These are phyloP conservation scores for Aurelia aurita complex sp. Pacific DNA, from an alignment of 30 jellyfish, hydroid and myxozoan genomes.

Conservation along the genomic window DNA sequence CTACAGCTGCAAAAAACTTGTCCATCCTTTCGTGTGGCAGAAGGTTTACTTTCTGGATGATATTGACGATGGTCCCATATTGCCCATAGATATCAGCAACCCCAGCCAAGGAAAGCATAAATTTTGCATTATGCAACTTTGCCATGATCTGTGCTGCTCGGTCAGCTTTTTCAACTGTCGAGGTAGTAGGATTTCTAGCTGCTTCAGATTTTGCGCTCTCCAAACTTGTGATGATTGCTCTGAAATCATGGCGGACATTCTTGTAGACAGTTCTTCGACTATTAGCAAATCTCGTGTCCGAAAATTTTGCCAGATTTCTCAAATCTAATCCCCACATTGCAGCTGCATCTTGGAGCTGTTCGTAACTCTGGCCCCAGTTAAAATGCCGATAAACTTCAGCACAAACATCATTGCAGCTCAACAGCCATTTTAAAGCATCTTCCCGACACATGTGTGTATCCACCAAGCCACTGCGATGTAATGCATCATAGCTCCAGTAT, in stretches of 20 bases:
- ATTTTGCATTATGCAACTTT: background rate
- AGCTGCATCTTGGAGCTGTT: background rate
- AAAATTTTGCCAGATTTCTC: background rate
- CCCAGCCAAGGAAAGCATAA: slow-evolving; percentile 9
- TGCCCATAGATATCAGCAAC: slow-evolving; percentile 8
- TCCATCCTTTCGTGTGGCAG: slow-evolving; percentile 22
- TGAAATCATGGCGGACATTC: too few relatives aligned
- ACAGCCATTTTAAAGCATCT: background rate
- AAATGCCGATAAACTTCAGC: background rate
- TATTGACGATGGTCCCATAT: background rate
- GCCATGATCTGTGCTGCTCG: too few relatives aligned
- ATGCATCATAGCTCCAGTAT: slow-evolving; percentile 15
- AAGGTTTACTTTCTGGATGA: slow-evolving; percentile 1
- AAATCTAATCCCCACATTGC: background rate
- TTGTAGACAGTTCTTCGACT: background rate
- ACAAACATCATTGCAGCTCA: background rate
- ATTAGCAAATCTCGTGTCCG: too few relatives aligned
- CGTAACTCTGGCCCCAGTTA: background rate
- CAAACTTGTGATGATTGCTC: too few relatives aligned
- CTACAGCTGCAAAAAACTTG: background rate
- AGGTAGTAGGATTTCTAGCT: too few relatives aligned
- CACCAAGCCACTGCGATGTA: slow-evolving; percentile 25
- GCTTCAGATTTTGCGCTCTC: too few relatives aligned
- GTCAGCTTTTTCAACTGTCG: too few relatives aligned
- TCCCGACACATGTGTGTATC: slow-evolving; percentile 14